Base-by-base conservation (phyloP, 53 echinoderm and acorn worm genomes). In the Echinarachnius parma region DNA sequence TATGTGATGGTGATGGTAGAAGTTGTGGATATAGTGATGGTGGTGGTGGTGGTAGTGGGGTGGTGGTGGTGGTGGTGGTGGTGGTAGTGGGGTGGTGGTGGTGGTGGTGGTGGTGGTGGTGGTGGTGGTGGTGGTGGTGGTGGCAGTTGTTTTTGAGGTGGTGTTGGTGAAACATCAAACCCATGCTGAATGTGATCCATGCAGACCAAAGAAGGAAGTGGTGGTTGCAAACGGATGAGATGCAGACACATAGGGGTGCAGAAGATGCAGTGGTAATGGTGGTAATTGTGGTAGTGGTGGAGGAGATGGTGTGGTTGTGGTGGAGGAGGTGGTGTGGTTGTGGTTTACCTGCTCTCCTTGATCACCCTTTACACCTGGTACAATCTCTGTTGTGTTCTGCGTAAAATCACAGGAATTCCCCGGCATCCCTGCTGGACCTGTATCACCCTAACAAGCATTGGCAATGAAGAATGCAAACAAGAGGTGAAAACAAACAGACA, bases 381-480 rank as follows among this genome's bases (percentile, higher is more conserved):
- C 4, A 28, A 63, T 7, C 4, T 29, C 34, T 25, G 64, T 25
- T 1, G 20, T n/a, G 1, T 56, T 62, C 10, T 15, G 5, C 3
- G 21, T 10, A 4, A 28, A 44, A 56, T 3, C 14, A 25, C 80
- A 76, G 9, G 52, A 10, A 4, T 48, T 62, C 8, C 84, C 84
- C 33, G 87, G 59, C 18, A 58, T 53, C n/a, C 92, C 92, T 0
- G n/a, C 52, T 5, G 24, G 31, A 34, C 92, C 92, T 42, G 9
- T 29, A 0, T 24, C 26, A 56, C 92, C 92, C 79, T 79, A 42
- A 18, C n/a, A n/a, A n/a, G n/a, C n/a, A n/a, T n/a, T n/a, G n/a
- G n/a, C n/a, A n/a, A n/a, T n/a, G n/a, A n/a, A n/a, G n/a, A n/a
- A n/a, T n/a, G n/a, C n/a, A n/a, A n/a, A n/a, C n/a, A n/a, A n/a